phyloP scores from a whole-genome alignment of 2,797 vertebrate species.

The Darevskia nairensis region DNA sequence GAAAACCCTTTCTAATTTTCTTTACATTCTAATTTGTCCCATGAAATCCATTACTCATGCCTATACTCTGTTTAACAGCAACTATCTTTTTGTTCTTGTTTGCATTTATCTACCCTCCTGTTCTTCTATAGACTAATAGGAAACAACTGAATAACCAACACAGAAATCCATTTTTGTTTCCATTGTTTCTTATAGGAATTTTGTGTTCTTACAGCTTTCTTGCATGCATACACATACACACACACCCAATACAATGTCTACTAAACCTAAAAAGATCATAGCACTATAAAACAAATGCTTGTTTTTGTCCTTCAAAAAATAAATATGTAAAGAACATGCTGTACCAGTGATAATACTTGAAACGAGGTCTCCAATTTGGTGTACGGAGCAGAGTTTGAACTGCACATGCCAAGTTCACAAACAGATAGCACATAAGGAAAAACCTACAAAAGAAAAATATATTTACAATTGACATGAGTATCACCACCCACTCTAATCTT shows the following conservation, averaged over 20 bases:
- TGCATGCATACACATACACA: constrained; percentile 9
- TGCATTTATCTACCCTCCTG: neutral
- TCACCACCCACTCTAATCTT: neutral
- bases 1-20: neutral
- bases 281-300: neutral
- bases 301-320: constrained; percentile 12
- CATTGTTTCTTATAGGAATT: neutral
- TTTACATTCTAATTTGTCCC: neutral
- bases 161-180: neutral
- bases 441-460: constrained; percentile 82
- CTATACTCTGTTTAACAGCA: neutral
- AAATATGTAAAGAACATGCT: constrained; percentile 41
- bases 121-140: neutral
- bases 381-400: constrained; percentile 93
- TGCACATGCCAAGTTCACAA: constrained; percentile 95
- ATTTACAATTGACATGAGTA: constrained; percentile 41
- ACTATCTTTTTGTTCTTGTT: neutral
- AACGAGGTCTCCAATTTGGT: constrained; percentile 96
- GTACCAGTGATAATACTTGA: constrained; percentile 96
- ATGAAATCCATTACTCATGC: neutral
- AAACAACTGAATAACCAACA: neutral
- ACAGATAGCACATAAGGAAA: constrained; percentile 98
- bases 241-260: neutral
- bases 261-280: neutral
- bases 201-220: neutral